These are phyloP conservation scores for Pangasius djambal DNA, from an alignment of 2,797 vertebrate species.

Conservation along the genomic window DNA sequence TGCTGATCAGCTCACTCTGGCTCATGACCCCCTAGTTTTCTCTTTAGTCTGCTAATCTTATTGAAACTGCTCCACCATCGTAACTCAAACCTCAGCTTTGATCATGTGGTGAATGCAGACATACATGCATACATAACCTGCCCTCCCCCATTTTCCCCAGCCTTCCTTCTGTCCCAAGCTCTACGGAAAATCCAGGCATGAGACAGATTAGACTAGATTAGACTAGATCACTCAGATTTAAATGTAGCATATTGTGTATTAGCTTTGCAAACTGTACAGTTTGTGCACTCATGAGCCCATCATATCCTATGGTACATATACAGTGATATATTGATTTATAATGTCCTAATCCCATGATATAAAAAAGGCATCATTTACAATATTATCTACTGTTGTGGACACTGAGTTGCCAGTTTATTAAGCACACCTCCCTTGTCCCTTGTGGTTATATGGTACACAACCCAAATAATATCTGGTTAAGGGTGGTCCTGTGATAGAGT, in stretches of 20 bases:
- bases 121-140: constrained; percentile 22
- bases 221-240: background rate
- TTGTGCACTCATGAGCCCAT: background rate
- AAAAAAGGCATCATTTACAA: background rate
- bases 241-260: background rate
- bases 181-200: background rate
- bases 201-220: background rate
- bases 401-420: background rate
- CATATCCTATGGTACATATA: background rate
- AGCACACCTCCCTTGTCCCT: background rate
- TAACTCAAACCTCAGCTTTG: constrained; percentile 24
- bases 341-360: background rate
- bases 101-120: constrained; percentile 45
- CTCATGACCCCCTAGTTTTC: constrained; percentile 35
- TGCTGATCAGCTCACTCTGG: constrained; percentile 52
- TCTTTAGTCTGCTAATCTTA: constrained; percentile 48
- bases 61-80: constrained; percentile 29
- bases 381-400: background rate
- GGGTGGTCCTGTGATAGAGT: background rate
- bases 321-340: background rate
- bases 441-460: background rate
- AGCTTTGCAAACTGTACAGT: background rate
- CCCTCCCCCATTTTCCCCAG: background rate
- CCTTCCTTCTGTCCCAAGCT: background rate
- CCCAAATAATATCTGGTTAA: background rate